Evolutionary conservation across 2,888 invertebrate species (phyloP), one percentile per base, ranked within the genome.

Genomic region (Heliconius sara): DNA sequence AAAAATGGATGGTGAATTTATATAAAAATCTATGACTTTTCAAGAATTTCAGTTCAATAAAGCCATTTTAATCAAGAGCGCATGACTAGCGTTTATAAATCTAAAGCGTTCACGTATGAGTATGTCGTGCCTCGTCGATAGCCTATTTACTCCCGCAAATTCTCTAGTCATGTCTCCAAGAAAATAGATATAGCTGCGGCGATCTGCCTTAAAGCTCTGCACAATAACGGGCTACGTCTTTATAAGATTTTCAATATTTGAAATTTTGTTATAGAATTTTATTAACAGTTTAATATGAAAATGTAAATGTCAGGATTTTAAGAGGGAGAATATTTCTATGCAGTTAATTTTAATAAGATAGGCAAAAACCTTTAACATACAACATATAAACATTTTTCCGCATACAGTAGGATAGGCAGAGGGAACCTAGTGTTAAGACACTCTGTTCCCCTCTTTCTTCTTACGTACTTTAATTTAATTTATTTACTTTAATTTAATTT

Each of bases 11-110:
- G 19, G 3, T 3, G n/a, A 60, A 60, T 60, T n/a, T 60, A 60
- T 60, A 16, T 16, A 65, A 3, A 10, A 67, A 34, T 67, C 30
- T 67, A 34, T 34, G 34, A 34, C 12, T 12, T 34, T 22, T n/a
- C 13, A 68, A 34, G 68, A 68, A 68, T 68, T 68, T 39, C 22
- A 68, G 2, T 68, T n/a, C 68, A 68, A 39, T 68, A 68, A 68
- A 68, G n/a, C 34, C 22, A 39, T 68, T 68, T 68, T 68, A 68
- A 68, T 68, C 68, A 68, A n/a, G 68, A 68, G 39, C 4, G 39
- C 39, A 68, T 68, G 68, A 68, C 68, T n/a, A 39, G 68, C 68
- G 68, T 68, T 68, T 68, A 68, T 68, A 68, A 68, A 68, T 68
- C 22, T 68, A 39, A 68, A 68, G 68, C 2, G 68, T 68, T 68